A percentile compares a stretch with the other conserved stretches of the same genome.
Evolutionary conservation across 2,888 invertebrate genomes (phyloP).

Genomic region (Epicampocera succincta): DNA sequence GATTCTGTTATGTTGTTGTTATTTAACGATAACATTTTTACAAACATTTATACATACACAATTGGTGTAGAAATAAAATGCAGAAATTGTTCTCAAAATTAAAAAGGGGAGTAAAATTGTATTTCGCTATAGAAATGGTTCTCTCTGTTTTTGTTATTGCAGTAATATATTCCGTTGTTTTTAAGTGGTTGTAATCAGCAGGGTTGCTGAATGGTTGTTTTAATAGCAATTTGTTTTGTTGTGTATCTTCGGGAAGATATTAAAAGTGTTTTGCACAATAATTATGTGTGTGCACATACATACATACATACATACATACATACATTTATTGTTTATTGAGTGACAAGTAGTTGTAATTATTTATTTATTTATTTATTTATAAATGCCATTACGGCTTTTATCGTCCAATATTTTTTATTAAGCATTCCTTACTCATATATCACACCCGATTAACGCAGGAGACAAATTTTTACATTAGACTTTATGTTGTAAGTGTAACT

Average conservation of each 20-base stretch:
- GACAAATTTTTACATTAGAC: no score
- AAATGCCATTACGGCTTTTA: no score
- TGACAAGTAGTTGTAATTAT: no score
- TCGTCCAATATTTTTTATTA: no score
- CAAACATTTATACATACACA: slow-evolving; percentile 35
- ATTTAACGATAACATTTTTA: slow-evolving; percentile 44
- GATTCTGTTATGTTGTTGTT: slow-evolving; percentile 26
- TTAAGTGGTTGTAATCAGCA: slow-evolving; percentile 31
- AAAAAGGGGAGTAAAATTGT: slow-evolving; percentile 53
- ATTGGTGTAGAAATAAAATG: slow-evolving; percentile 14
- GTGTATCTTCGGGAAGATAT: no score
- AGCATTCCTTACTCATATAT: no score
- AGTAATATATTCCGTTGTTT: slow-evolving; percentile 10
- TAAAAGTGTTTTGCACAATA: no score
- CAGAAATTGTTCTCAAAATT: background rate
- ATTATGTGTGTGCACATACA: background rate
- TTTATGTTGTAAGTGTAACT: no score
- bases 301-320: no score
- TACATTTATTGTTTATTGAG: no score
- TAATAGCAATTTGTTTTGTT: background rate
- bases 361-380: no score
- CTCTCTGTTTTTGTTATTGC: slow-evolving; percentile 1
- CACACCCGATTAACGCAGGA: no score
- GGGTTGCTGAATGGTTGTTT: background rate
- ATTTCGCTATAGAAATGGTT: slow-evolving; percentile 24